phyloP scores from a whole-genome alignment of 2,113 vertebrate genomes.

The Phylloscopus trochilus region DNA sequence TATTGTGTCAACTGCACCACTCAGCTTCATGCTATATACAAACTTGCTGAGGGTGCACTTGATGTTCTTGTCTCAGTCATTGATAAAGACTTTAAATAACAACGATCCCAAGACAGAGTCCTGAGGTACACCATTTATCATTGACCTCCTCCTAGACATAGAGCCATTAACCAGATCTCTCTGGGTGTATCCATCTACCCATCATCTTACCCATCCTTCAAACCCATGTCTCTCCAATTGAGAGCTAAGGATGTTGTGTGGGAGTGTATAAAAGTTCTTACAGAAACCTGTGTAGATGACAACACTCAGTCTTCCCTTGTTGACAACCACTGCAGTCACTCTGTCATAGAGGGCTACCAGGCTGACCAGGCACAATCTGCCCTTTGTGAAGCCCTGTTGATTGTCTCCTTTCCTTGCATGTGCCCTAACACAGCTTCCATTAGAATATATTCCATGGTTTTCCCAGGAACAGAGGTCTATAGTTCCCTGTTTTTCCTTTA shows the following conservation, averaged over 20 bases:
- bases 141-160: no score
- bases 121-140: not conserved
- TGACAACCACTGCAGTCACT: not conserved
- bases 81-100: not conserved
- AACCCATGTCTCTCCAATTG: not conserved
- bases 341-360: not conserved
- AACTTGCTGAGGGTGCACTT: not conserved
- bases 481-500: not conserved
- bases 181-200: not conserved
- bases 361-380: not conserved
- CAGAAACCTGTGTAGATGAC: not conserved
- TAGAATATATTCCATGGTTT: not conserved
- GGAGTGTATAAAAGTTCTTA: not conserved
- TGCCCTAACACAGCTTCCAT: not conserved
- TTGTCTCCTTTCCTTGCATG: not conserved
- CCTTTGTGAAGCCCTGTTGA: not conserved
- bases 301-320: not conserved
- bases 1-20: not conserved
- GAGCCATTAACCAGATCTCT: not conserved
- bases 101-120: accelerated
- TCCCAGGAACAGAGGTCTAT: not conserved
- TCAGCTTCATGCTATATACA: not conserved
- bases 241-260: not conserved
- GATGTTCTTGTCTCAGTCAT: no score
- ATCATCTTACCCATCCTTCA: not conserved